These are phyloP conservation scores for Urechis unicinctus DNA, from an alignment of 2,888 invertebrate genomes.

Conservation along the genomic window DNA sequence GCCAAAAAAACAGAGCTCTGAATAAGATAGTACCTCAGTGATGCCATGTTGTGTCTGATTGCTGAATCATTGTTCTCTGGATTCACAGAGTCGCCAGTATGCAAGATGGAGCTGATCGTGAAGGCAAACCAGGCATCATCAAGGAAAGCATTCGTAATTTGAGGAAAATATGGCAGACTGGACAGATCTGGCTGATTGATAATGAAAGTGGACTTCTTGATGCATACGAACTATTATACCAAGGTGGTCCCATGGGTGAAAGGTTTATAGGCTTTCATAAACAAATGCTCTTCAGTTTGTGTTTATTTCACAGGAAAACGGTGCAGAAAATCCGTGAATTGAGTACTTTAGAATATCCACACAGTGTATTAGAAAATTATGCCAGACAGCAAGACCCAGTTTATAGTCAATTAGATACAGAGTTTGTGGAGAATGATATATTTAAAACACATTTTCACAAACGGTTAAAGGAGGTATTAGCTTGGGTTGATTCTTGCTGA, in stretches of 20 bases:
- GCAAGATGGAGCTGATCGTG: constrained; percentile 49
- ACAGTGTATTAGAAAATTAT: constrained; percentile 21
- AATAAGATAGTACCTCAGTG: too few species aligned
- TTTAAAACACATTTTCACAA: constrained; percentile 24
- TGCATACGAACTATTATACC: constrained; percentile 44
- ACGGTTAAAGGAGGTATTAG: constrained; percentile 26
- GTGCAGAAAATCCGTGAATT: constrained; percentile 23
- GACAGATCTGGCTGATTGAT: constrained; percentile 50
- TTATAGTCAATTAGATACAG: constrained; percentile 19
- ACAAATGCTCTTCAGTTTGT: constrained; percentile 40
- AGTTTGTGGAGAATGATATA: constrained; percentile 9
- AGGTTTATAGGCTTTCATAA: constrained; percentile 39
- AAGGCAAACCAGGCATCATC: constrained; percentile 39
- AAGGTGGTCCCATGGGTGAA: constrained; percentile 5
- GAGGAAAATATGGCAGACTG: constrained; percentile 31
- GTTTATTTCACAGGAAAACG: constrained; percentile 39
- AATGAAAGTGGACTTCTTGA: constrained; percentile 51
- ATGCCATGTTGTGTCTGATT: neutral
- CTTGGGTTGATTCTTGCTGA: constrained; percentile 23
- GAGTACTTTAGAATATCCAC: constrained; percentile 16
- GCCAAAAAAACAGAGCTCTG: too few species aligned
- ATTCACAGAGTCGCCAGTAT: constrained; percentile 47
- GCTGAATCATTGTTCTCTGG: neutral
- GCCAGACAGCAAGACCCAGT: constrained; percentile 26
- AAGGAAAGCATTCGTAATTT: constrained; percentile 48